Evolutionary conservation across 2,888 invertebrate genomes (phyloP).

Genomic region (Drosophila nigritarsus): DNA sequence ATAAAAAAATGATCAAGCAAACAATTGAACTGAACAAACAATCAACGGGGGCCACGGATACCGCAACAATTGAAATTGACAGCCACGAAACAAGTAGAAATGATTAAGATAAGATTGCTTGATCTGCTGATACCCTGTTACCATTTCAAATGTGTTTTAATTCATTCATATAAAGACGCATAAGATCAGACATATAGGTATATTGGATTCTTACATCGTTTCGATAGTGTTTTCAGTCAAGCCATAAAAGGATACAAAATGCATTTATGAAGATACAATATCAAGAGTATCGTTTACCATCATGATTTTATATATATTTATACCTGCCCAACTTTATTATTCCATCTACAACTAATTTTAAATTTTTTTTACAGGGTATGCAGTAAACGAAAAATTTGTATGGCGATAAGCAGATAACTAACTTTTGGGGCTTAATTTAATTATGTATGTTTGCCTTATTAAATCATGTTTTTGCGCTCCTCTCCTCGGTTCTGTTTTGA

Average conservation of each 20-base stretch:
- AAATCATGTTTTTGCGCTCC: conserved; percentile 5
- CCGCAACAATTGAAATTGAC: conserved; percentile 51
- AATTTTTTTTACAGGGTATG: conserved; percentile 3
- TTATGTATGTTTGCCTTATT: conserved; percentile 29
- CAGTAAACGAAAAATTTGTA: neutral
- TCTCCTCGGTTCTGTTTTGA: conserved; percentile 45
- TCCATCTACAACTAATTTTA: neutral
- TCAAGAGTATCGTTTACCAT: neutral
- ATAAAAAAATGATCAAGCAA: conserved; percentile 44
- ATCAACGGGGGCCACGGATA: conserved; percentile 47
- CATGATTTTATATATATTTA: neutral
- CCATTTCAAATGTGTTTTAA: neutral
- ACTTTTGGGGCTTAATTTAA: conserved; percentile 37
- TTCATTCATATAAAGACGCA: neutral
- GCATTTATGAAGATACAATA: neutral
- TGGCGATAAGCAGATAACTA: conserved; percentile 6
- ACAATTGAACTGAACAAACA: conserved; percentile 67
- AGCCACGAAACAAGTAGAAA: conserved; percentile 21
- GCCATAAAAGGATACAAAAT: neutral
- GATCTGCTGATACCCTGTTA: conserved; percentile 27
- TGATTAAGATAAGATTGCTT: neutral
- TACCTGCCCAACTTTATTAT: neutral
- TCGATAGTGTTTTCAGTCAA: neutral
- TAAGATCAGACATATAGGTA: neutral
- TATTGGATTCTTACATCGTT: neutral